Conservation (phyloP, 2,113 vertebrate species). For the Agelaius phoeniceus region DNA sequence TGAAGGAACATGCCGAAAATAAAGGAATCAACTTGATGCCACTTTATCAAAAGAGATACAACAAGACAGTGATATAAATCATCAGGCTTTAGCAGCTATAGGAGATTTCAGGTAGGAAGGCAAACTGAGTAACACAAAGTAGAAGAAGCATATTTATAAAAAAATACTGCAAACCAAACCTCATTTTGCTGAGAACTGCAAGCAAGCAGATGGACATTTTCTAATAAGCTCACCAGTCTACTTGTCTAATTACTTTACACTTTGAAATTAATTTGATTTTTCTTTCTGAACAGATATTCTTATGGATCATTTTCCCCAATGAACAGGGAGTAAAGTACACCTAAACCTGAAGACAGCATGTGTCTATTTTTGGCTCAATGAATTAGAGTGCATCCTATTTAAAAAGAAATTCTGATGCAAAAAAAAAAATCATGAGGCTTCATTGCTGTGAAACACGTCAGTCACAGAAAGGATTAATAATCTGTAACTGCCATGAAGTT, state of each 20-base stretch:
- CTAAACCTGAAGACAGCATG: not conserved
- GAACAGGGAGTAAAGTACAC: not conserved
- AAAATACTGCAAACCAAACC: not conserved
- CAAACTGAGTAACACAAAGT: not conserved
- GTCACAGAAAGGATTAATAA: not conserved
- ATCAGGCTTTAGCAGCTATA: not conserved
- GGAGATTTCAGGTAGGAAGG: not conserved
- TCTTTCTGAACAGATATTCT: not conserved
- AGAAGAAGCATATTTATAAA: not conserved
- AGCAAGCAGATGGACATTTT: not conserved
- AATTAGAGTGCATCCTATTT: not conserved
- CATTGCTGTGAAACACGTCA: not conserved
- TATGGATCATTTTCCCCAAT: not conserved
- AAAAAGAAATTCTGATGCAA: not conserved
- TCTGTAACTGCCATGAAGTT: not conserved
- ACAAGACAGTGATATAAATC: not conserved
- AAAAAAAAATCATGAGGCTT: not conserved
- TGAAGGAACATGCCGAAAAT: slow-evolving; percentile 12
- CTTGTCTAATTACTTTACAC: not conserved
- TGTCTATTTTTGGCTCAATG: not conserved
- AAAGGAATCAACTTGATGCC: not conserved
- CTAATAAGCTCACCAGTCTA: not conserved
- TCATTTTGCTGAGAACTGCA: not conserved
- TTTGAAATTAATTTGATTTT: not conserved
- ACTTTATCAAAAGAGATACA: slow-evolving; percentile 22